Evolutionary conservation across 92 coral and sea anemone species (phyloP).

Genomic region (Montipora capitata): DNA sequence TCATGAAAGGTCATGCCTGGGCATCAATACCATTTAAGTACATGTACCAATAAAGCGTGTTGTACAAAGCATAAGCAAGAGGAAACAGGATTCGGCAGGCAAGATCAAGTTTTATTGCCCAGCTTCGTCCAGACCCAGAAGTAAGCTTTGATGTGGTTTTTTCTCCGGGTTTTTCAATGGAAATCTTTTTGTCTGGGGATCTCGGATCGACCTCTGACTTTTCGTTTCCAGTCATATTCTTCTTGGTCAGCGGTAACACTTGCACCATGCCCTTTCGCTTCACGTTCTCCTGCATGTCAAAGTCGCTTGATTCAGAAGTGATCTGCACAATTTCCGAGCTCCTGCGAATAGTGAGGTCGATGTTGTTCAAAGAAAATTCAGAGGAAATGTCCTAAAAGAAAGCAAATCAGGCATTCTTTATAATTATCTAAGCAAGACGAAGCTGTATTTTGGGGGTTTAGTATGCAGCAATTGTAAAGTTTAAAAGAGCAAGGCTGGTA

Average conservation of each 20-base stretch:
- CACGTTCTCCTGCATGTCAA: neutral
- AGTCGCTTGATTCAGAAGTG: constrained; percentile 12
- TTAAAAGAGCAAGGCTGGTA: no score
- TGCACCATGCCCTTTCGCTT: constrained; percentile 3
- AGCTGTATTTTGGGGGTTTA: no score
- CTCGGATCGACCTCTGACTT: neutral
- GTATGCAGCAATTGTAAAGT: no score
- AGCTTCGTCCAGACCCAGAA: neutral
- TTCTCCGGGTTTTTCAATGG: neutral
- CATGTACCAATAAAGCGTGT: constrained; percentile 72
- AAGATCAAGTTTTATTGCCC: constrained; percentile 44
- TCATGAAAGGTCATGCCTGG: no score
- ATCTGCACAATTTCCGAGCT: constrained; percentile 7
- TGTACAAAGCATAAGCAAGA: constrained; percentile 58
- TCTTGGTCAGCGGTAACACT: constrained; percentile 6
- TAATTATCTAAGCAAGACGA: no score
- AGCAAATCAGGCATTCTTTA: neutral
- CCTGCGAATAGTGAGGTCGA: neutral
- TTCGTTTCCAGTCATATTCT: neutral
- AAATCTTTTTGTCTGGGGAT: neutral
- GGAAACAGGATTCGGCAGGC: constrained; percentile 71
- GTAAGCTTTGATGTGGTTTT: neutral
- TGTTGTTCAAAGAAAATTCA: no score
- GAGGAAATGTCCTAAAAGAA: no score
- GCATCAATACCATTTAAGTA: constrained; percentile 3